Base-by-base conservation (phyloP, 2,797 vertebrate species). In the Crypturellus tataupa region DNA sequence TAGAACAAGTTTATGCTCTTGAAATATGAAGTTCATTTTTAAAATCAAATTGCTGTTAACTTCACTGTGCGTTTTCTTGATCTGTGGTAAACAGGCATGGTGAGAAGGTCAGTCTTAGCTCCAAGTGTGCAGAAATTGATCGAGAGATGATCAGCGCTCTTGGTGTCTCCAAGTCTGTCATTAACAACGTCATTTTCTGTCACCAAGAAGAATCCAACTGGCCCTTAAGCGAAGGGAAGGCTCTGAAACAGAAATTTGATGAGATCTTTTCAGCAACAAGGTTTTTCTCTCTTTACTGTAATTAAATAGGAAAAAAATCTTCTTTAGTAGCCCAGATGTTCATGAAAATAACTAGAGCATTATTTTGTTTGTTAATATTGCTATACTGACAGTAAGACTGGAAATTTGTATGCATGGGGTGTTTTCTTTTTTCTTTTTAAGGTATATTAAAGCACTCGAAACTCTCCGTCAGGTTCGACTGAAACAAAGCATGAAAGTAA, bases 191-290 rank as follows among this genome's bases (percentile, higher is more conserved):
- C 96, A 99, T 99, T 94, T 99, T 99, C 97, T 99, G 99, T 95
- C 99, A 99, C 93, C 99, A 99, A 98, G 99, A 99, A 94, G 99
- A 99, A 25, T 99, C 99, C 35, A 99, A 99, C 97, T 99, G 99
- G 99, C 99, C 99, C 0, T 97, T 99, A 33, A 98, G 99, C 70
- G 99, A 99, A 95, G 99, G 99, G 73, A 99, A 98, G 95, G 98
- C 99, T 67, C 98, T 99, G 88, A 99, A 99, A 93, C 99, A 99
- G 70, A 99, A 99, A 94, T 99, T 99, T 94, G 99, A 99, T 98
- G 99, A 99, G 73, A 99, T 99, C 94, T 99, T 99, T 79, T 99
- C 99, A 71, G 99, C 99, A 87, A 99, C 99, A 89, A 99, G 99
- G 99, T 99, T 98, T 90, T 94, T 95, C 81, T 89, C 16, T 55